Conservation (phyloP, 2,113 vertebrate genomes). For the Pterocles gutturalis region DNA sequence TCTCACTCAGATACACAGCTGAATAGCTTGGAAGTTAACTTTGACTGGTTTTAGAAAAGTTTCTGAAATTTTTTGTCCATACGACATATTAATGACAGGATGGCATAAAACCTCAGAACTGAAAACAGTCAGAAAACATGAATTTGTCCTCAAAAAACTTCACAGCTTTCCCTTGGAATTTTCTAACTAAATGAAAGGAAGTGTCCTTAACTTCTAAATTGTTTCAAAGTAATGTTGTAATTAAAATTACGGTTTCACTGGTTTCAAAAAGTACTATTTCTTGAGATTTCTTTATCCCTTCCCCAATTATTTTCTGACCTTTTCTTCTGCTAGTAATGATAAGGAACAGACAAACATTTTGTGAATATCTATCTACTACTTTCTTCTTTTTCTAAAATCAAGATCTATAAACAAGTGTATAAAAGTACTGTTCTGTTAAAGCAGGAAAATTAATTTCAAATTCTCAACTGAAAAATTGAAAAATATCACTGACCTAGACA, state of each 20-base stretch:
- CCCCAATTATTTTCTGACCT: not conserved
- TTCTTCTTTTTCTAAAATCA: not conserved
- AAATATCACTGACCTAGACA: not conserved
- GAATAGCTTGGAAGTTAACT: not conserved
- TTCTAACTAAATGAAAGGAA: not conserved
- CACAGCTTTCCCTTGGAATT: not conserved
- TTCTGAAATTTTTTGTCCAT: not conserved
- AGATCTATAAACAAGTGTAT: not conserved
- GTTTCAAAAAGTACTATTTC: not conserved
- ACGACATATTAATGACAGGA: fast-evolving
- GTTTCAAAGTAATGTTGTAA: not conserved
- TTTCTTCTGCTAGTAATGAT: not conserved
- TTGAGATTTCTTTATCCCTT: not conserved
- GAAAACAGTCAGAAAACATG: not conserved
- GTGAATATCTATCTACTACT: not conserved
- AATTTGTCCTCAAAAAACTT: not conserved
- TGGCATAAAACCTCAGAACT: not conserved
- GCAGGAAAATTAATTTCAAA: not conserved
- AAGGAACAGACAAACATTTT: not conserved
- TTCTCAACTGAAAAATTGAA: not conserved
- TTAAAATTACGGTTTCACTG: not conserved
- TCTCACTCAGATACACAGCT: not conserved
- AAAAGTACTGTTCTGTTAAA: not conserved
- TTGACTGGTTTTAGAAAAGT: not conserved
- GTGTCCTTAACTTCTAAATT: not conserved